Base-by-base conservation (phyloP, 2,888 invertebrate genomes). In the Mythimna impura region DNA sequence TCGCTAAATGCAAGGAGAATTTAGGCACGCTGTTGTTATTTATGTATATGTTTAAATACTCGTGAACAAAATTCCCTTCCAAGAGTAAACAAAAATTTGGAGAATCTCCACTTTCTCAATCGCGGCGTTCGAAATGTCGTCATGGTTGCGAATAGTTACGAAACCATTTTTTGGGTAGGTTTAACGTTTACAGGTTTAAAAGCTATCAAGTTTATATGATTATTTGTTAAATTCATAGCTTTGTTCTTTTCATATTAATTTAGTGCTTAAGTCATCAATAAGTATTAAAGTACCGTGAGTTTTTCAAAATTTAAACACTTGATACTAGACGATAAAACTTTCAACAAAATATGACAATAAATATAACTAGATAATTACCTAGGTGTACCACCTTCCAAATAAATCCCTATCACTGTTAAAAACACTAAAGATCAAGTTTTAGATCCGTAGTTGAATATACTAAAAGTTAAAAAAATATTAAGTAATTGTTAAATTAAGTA, bases 1-100 rank as follows among this genome's bases (percentile, higher is more conserved):
- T 69, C 30, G 55, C 55, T 68, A 63, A 80, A 77, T 71, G 64
- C 70, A 68, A 67, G 20, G 55, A 64, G 58, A 75, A 81, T 72
- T 66, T 57, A 69, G 54, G 58, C 65, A 34, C 20, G 30, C 66
- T 10, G 57, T 50, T 67, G 34, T 55, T 58, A 66, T 67, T 81
- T 64, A 66, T 71, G 52, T 64, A 43, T 66, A 43, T 66, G 47
- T 66, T 70, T 65, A 61, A 80, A 75, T 69, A 76, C 36, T 76
- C 58, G 57, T 22, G 54, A 63, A 81, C 30, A 66, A 70, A 66
- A 25, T 76, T 80, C 2, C 20, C 55, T 57, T 68, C 47, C 30
- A 30, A 58, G 20, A 40, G 43, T 65, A 58, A 81, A 43, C 14
- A 68, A 57, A 75, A 55, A 52, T 43, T 76, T 76, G 50, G 14